Percentiles rank a stretch among this genome's conserved stretches.
These are phyloP conservation scores for Melanaphis sacchari DNA, from an alignment of 1,140 invertebrate genomes.

Conservation along the genomic window DNA sequence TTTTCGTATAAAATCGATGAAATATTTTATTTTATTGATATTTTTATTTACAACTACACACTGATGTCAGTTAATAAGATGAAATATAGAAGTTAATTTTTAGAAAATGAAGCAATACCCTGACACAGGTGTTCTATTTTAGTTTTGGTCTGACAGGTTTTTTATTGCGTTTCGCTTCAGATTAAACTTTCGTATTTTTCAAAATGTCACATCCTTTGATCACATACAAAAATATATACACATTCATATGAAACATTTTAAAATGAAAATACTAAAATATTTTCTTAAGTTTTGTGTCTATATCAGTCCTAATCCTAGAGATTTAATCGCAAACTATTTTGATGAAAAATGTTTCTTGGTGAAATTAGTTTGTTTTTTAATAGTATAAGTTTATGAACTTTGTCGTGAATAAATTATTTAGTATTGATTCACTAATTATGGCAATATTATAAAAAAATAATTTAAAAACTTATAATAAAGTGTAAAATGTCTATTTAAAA, in stretches of 20 bases:
- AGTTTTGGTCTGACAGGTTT: slow-evolving; percentile 28
- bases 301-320: neutral
- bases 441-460: neutral
- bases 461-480: neutral
- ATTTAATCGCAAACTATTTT: neutral
- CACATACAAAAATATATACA: neutral
- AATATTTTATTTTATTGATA: neutral
- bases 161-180: neutral
- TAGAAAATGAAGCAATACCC: slow-evolving; percentile 2
- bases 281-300: neutral
- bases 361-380: neutral
- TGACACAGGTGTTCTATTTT: slow-evolving; percentile 9
- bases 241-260: neutral
- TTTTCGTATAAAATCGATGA: neutral
- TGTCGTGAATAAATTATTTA: neutral
- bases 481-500: neutral
- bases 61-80: neutral
- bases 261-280: neutral
- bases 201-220: neutral
- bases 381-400: neutral
- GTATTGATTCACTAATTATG: neutral
- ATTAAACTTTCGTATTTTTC: slow-evolving; percentile 33
- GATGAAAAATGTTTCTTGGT: neutral
- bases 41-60: neutral
- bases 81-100: neutral